Percentiles rank a stretch among this genome's conserved stretches.
Conservation (phyloP, 2,888 invertebrate genomes). For the Ormia ochracea region DNA sequence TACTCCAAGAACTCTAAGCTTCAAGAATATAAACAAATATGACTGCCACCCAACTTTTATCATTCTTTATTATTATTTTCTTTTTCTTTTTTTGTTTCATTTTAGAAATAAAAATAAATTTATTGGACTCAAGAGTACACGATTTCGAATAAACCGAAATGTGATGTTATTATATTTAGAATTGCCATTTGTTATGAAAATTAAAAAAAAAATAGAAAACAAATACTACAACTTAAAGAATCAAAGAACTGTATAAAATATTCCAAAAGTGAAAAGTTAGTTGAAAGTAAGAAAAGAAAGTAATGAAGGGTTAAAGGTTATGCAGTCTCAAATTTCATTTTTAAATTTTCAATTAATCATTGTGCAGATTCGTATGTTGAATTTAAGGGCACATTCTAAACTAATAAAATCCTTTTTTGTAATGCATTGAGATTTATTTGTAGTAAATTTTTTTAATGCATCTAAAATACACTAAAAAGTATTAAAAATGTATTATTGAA, state of each 20-base stretch:
- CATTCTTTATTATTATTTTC: neutral
- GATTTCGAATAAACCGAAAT: conserved; percentile 63
- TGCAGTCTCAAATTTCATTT: conserved; percentile 25
- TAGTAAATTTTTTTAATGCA: too few species aligned
- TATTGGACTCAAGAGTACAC: conserved; percentile 62
- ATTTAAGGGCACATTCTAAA: neutral
- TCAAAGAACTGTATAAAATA: conserved; percentile 57
- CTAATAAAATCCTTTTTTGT: too few species aligned
- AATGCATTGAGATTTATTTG: too few species aligned
- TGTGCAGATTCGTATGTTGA: neutral
- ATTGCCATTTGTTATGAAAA: conserved; percentile 10
- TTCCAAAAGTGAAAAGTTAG: conserved; percentile 57
- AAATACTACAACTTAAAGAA: conserved; percentile 40
- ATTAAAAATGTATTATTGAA: too few species aligned
- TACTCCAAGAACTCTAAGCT: conserved; percentile 7
- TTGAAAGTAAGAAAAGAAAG: neutral
- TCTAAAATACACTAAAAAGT: too few species aligned
- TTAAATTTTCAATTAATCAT: conserved; percentile 1
- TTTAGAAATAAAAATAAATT: conserved; percentile 58
- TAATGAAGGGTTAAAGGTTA: conserved; percentile 5
- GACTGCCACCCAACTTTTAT: neutral
- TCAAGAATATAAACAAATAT: conserved; percentile 6
- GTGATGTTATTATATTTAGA: conserved; percentile 44
- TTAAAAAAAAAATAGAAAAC: neutral
- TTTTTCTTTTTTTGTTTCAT: neutral